Evolutionary conservation across 2,797 vertebrate genomes (phyloP), one percentile per base, ranked within the genome.

Genomic region (Pyrrhura leucotis): DNA sequence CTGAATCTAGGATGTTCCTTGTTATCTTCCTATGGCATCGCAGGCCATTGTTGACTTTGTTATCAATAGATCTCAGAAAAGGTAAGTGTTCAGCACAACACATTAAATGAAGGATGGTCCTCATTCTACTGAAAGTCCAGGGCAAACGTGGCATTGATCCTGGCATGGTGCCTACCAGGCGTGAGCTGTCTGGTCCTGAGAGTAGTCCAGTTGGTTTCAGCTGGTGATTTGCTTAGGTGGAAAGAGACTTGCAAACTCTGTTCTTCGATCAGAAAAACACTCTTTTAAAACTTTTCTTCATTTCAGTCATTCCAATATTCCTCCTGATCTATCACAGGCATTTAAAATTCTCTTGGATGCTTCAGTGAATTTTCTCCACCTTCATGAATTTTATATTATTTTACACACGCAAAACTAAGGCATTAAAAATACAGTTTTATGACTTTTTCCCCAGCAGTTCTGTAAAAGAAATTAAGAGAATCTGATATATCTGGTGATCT

Each of bases 321-420:
- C 39, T 94, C 45, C 50, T 72, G 20, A 88, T 85, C 45, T 80
- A 37, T 47, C 28, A 40, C 18, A 81, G 39, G 58, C 29, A 77
- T 93, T 82, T 93, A 82, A 82, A 90, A 68, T 95, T 93, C 53
- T 89, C 96, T 89, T 91, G 81, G 61, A 72, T 85, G 42, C 40
- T 68, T 94, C 50, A 63, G 37, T 79, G 20, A 65, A 74, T 96
- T 94, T 96, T 89, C 66, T 91, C 42, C n/a, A 78, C 42, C 40
- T 85, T 94, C 48, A 89, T 54, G 25, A 74, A 81, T 92, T 94
- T 88, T 88, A 29, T 82, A 93, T 94, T 76, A 69, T 93, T 93
- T 77, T 69, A 73, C 31, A 33, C 40, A 51, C 72, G 37, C n/a
- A 80, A 90, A 90, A n/a, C 16, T 16, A 91, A 85, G 62, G 42